Evolutionary conservation across 1,140 invertebrate genomes (phyloP).

Genomic region (Dufourea novaeangliae): DNA sequence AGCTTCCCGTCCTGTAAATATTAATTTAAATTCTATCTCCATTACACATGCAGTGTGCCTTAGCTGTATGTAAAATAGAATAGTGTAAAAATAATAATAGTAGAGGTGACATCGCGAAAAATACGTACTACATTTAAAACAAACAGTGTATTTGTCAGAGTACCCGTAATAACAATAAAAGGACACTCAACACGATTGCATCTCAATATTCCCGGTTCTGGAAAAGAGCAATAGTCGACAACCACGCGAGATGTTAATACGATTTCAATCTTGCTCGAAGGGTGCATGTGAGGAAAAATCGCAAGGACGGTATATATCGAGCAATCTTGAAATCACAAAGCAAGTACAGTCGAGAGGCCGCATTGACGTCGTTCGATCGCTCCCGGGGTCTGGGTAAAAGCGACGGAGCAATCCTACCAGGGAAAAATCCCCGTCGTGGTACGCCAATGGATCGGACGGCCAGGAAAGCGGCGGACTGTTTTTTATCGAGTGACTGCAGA

Average conservation of each 20-base stretch:
- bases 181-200: too few relatives aligned
- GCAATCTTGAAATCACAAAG: constrained; percentile 3
- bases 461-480: constrained; percentile 67
- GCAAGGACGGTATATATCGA: constrained; percentile 1
- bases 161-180: too few relatives aligned
- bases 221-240: background rate
- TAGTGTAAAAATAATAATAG: too few relatives aligned
- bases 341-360: background rate
- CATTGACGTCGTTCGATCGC: constrained; percentile 17
- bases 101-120: too few relatives aligned
- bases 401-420: background rate
- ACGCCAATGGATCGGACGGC: constrained; percentile 67
- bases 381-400: background rate
- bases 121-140: too few relatives aligned
- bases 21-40: too few relatives aligned
- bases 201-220: too few relatives aligned
- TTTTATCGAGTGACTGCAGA: constrained; percentile 73
- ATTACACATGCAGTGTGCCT: too few relatives aligned
- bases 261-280: background rate
- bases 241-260: background rate
- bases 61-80: too few relatives aligned
- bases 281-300: background rate
- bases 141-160: too few relatives aligned
- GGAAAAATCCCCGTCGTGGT: constrained; percentile 12
- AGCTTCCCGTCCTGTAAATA: too few relatives aligned